phyloP scores from a whole-genome alignment of 2,797 vertebrate species.

The Melanotaenia boesemani region DNA sequence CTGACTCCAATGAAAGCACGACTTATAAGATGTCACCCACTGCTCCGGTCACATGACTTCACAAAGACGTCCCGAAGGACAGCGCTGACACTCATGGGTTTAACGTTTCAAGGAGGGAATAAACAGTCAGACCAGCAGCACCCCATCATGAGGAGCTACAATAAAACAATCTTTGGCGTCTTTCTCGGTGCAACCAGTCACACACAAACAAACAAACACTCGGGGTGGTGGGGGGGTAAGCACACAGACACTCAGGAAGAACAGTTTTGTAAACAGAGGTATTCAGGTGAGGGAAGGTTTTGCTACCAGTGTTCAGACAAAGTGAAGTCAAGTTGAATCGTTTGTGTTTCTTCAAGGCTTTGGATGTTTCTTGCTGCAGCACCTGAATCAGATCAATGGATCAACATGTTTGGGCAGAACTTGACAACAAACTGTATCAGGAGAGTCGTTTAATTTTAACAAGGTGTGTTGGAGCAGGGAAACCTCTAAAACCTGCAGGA shows the following conservation, averaged over 20 bases:
- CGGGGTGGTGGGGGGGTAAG: conserved; percentile 27
- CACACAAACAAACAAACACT: conserved; percentile 31
- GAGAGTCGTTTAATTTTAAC: no score
- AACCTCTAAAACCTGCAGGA: no score
- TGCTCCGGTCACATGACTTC: conserved; percentile 73
- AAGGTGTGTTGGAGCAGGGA: no score
- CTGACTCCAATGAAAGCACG: conserved; percentile 50
- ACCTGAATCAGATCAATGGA: no score
- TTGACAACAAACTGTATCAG: no score
- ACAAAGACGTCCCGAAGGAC: conserved; percentile 63
- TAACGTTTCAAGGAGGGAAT: conserved; percentile 34
- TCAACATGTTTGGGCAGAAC: no score
- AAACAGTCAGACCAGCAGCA: conserved; percentile 51
- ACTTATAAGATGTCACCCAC: conserved; percentile 71
- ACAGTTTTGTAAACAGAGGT: conserved; percentile 71
- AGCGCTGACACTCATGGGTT: conserved; percentile 60
- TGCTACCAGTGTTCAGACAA: conserved; percentile 53
- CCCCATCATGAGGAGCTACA: conserved; percentile 71
- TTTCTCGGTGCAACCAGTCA: conserved; percentile 69
- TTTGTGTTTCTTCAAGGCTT: no score
- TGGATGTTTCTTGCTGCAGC: no score
- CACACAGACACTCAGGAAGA: conserved; percentile 68
- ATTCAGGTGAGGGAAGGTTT: conserved; percentile 63
- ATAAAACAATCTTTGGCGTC: conserved; percentile 80
- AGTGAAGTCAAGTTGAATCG: neutral